Evolutionary conservation across 2,797 vertebrate species (phyloP), one percentile per base, ranked within the genome.

Genomic region (Tauraco hartlaubi): DNA sequence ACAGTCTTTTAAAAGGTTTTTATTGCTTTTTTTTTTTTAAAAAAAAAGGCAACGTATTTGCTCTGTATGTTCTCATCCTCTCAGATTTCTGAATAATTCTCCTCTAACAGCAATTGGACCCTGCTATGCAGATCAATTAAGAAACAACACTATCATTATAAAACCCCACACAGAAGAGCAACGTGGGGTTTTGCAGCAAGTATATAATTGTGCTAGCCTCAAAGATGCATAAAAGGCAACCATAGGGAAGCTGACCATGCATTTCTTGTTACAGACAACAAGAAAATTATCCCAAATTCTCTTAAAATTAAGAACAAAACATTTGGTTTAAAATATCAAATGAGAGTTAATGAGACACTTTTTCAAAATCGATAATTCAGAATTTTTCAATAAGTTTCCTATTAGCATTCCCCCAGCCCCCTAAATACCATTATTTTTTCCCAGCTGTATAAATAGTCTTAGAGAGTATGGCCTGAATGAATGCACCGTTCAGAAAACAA

Each of bases 361-460:
- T 94, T 95, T 94, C 88, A 90, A 96, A 96, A 97, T 85, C 67
- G 7, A 96, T 96, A 97, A 95, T 87, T 92, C 79, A 39, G 85
- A 95, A 95, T 95, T 97, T 97, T 96, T 91, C 96, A 98, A 25
- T 94, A 97, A 96, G 90, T 97, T 97, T 95, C 95, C 93, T 93
- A 96, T 97, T 96, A 97, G 90, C 95, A 58, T 95, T 96, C 75
- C 94, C 96, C 84, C 94, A 92, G 90, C 85, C 94, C 94, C 95
- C 97, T 88, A 94, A 95, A 98, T 95, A 89, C 93, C 95, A 93
- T 96, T 96, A 85, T 97, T 98, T 95, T 97, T 96, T 92, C 96
- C 94, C 97, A 98, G 97, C 96, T 98, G 97, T 98, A 98, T 96
- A 98, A 98, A 98, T 97, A 98, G 94, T 97, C 97, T 97, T 85